Evolutionary conservation across 2,113 vertebrate genomes (phyloP), one percentile per base, ranked within the genome.

Genomic region (Oxygymnocypris stewartii): DNA sequence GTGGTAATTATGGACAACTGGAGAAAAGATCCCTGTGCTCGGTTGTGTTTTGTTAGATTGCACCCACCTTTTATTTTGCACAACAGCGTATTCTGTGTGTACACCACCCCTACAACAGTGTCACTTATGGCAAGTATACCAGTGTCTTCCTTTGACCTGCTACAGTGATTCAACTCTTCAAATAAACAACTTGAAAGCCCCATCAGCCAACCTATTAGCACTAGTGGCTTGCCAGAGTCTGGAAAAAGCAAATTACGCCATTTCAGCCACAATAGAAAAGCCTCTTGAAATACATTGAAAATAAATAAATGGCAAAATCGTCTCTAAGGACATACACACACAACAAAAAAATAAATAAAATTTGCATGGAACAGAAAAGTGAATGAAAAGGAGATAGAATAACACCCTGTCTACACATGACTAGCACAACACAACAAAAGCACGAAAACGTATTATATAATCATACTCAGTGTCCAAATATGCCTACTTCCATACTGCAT

Each of bases 201-300:
- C 75, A 54, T 84, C 85, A 84, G 84, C 84, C 81, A 80, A 84
- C 84, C 61, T 88, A 88, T 88, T 76, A 86, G 80, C 67, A 88
- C 63, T 69, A 73, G 49, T 59, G 79, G 47, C 37, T 88, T 59
- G 40, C 47, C 79, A 77, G 82, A 57, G 63, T 37, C 59, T 69
- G 59, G 31, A 57, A 57, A 88, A 75, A 88, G 20, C 57, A 49
- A 59, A 49, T n/a, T 47, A 69, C 14, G 6, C 49, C 37, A 23
- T 78, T 73, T 82, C 28, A 37, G 76, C 79, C 40, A 69, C 57
- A 61, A 57, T 37, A 82, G 28, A 82, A 81, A 85, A 67, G 57
- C 77, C 83, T 51, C 69, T 67, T 40, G 25, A 76, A 65, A 51
- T 71, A 31, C 49, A 57, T 47, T 81, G 28, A 42, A 35, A 51